Evolutionary conservation across 1,140 invertebrate genomes (phyloP).

Genomic region (Frieseomelitta varia): DNA sequence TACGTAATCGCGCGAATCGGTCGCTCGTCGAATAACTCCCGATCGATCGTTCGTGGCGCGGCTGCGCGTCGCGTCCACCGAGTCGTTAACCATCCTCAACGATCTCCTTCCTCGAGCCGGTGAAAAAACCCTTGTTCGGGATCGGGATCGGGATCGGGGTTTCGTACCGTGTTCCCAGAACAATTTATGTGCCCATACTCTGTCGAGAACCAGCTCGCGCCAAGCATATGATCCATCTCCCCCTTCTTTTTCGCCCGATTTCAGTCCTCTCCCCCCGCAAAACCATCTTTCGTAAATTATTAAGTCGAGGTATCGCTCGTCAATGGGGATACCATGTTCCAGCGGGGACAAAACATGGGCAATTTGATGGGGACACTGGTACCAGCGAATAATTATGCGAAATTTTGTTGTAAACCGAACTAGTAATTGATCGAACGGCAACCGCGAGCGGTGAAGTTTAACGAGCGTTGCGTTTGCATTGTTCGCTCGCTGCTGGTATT

Average conservation of each 20-base stretch:
- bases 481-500: background rate
- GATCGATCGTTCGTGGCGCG: background rate
- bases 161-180: constrained; percentile 47
- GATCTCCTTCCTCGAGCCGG: background rate
- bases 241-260: background rate
- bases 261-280: too few species aligned
- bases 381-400: background rate
- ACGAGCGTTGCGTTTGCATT: background rate
- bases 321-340: background rate
- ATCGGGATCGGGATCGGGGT: constrained; percentile 16
- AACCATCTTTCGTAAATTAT: constrained; percentile 18
- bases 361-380: background rate
- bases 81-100: constrained; percentile 39
- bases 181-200: constrained; percentile 40
- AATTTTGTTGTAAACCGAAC: constrained; percentile 11
- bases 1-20: constrained; percentile 69
- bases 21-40: constrained; percentile 46
- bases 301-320: background rate
- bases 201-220: background rate
- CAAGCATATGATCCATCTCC: constrained; percentile 18
- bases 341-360: background rate
- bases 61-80: background rate
- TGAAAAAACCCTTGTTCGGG: constrained; percentile 21
- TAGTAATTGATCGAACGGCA: background rate
- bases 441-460: background rate